Evolutionary conservation across 1,140 invertebrate species (phyloP), one percentile per base, ranked within the genome.

Genomic region (Drosophila micromelanica): DNA sequence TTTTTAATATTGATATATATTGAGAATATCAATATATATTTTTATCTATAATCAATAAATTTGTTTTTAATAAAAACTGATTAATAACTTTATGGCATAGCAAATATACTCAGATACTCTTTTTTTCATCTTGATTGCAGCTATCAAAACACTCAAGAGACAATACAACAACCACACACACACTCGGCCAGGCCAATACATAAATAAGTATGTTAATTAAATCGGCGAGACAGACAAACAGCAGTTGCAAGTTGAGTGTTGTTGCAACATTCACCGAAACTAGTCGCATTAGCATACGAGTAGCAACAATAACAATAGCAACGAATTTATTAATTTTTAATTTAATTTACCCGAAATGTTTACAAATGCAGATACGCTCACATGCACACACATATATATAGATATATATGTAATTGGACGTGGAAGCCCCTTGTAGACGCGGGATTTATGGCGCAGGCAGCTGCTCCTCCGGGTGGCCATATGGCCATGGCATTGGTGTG

Each of bases 301-400:
- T 38, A 15, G 37, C 48, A 49, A 60, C 38, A 37, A 27, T 48
- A 20, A 20, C 54, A 73, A 54, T 48, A 30, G 45, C 64, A 42
- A 71, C 76, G 72, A 63, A 73, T 84, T 85, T 76, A 84, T 82
- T 71, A 84, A 84, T 62, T 74, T 65, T 69, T 65, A 78, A 70
- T 85, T 85, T 56, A 61, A 73, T 60, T 76, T 73, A 43, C 37
- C 45, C 46, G 49, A 63, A 57, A 57, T 42, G 27, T 55, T 54
- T 46, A 46, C 40, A 63, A 55, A 63, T 63, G 48, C 59, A 38
- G 35, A 70, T 63, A 27, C 17, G 20, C 11, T 7, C 27, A 27
- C 2, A 27, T 0, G 45, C 45, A n/a, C 12, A 48, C 4, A n/a
- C 20, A 13, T 40, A 46, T 51, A 38, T 23, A 23, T 9, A 11